phyloP scores from a whole-genome alignment of 1,140 invertebrate species.

The Matsumurasca onukii region DNA sequence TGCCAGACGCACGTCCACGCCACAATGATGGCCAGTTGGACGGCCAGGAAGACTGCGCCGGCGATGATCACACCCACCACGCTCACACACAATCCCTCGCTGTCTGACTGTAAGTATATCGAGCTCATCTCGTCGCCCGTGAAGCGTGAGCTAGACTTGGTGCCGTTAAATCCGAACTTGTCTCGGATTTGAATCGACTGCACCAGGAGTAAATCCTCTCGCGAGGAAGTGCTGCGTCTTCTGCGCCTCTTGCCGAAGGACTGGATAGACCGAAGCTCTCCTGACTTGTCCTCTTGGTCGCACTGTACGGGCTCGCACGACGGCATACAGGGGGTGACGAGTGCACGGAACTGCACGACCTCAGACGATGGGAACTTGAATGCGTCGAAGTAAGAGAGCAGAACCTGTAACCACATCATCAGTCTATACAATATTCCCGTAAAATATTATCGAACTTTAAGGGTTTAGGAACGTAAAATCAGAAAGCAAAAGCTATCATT shows the following conservation, averaged over 20 bases:
- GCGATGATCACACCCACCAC: slow-evolving; percentile 70
- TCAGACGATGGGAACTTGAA: slow-evolving; percentile 96
- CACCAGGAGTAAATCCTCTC: slow-evolving; percentile 82
- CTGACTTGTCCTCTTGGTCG: slow-evolving; percentile 74
- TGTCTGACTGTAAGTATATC: slow-evolving; percentile 56
- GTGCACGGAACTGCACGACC: slow-evolving; percentile 89
- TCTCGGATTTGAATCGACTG: slow-evolving; percentile 91
- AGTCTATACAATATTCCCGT: no score
- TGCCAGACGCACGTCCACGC: slow-evolving; percentile 85
- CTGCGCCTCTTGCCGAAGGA: slow-evolving; percentile 77
- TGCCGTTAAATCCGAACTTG: slow-evolving; percentile 79
- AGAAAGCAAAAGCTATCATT: no score
- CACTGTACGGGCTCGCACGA: slow-evolving; percentile 88
- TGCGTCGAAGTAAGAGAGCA: slow-evolving; percentile 91
- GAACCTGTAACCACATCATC: slow-evolving; percentile 63
- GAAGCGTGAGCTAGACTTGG: slow-evolving; percentile 45
- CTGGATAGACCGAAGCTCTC: slow-evolving; percentile 75
- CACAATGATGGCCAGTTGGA: slow-evolving; percentile 77
- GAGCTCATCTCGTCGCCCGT: slow-evolving; percentile 51
- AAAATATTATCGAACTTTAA: no score
- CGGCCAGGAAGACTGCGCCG: slow-evolving; percentile 77
- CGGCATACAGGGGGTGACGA: slow-evolving; percentile 92
- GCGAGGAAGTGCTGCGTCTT: slow-evolving; percentile 51
- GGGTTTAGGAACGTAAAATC: no score
- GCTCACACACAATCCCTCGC: slow-evolving; percentile 70